Evolutionary conservation across 2,113 vertebrate genomes (phyloP).

Genomic region (Sterrhoptilus dennistouni): DNA sequence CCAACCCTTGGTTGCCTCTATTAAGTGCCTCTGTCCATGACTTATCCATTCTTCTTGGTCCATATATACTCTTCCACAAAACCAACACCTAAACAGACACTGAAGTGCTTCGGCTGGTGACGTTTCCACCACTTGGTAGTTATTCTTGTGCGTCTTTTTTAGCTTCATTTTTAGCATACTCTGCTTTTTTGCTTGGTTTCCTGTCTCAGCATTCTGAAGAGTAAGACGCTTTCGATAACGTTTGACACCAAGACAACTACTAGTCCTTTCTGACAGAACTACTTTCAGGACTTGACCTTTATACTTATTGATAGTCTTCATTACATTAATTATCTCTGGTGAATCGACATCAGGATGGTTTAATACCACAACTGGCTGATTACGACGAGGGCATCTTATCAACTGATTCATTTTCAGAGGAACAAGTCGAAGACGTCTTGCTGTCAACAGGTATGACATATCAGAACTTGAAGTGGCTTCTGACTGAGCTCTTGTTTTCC

Average conservation of each 20-base stretch:
- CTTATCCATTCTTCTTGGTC: constrained; percentile 84
- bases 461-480: constrained; percentile 40
- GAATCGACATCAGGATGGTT: constrained; percentile 89
- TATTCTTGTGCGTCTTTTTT: constrained; percentile 87
- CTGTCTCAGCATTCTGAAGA: constrained; percentile 60
- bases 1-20: constrained; percentile 80
- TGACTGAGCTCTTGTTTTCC: constrained; percentile 31
- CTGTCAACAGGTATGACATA: constrained; percentile 49
- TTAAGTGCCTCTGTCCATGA: constrained; percentile 79
- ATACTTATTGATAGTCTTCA: constrained; percentile 80
- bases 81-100: constrained; percentile 79
- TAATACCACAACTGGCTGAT: constrained; percentile 94
- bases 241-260: constrained; percentile 69
- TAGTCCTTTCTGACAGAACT: constrained; percentile 75
- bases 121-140: constrained; percentile 83
- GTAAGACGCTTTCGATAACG: constrained; percentile 69
- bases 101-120: constrained; percentile 59
- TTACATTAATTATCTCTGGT: constrained; percentile 75
- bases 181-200: constrained; percentile 71
- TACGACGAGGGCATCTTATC: constrained; percentile 84
- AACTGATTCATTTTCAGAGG: constrained; percentile 83
- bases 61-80: constrained; percentile 75
- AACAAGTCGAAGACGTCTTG: constrained; percentile 77
- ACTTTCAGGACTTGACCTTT: constrained; percentile 79
- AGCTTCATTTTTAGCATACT: constrained; percentile 91